Base-by-base conservation (phyloP, 2,888 invertebrate species). In the Diachrysia chrysitis region DNA sequence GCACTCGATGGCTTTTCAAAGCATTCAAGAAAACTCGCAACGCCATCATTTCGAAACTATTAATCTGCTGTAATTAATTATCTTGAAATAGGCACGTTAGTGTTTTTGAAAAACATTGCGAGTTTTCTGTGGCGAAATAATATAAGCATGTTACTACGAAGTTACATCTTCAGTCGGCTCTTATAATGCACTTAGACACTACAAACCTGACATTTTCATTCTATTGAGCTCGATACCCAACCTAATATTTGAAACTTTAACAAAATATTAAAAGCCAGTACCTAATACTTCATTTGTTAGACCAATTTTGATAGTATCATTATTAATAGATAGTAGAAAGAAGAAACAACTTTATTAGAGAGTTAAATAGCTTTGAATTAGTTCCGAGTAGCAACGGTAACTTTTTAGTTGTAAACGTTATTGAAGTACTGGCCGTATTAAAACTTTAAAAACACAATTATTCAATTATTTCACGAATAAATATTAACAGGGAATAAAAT, bases 101-200 rank as follows among this genome's bases (percentile, higher is more conserved):
- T 81, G 70, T 72, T 78, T 64, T 78, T 55, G 69, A 76, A 77
- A 71, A 79, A 85, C 90, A 88, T 87, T 86, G 85, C 87, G 87
- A 92, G 90, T 89, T 87, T 83, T 83, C 83, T 62, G 79, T 84
- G 83, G 89, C 86, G 79, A 89, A 91, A 90, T 87, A 75, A 88
- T 87, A 87, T 81, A 91, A 92, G 92, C 92, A 83, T 85, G 83
- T 86, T 88, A 64, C 70, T 82, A 78, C 65, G 59, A 59, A 70
- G 71, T 78, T 87, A 88, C 82, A 85, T 88, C 83, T 85, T 93
- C 93, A 93, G 92, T 93, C 92, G 87, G 91, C 90, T 89, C 89
- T 81, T 89, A 86, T 85, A 88, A 90, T 89, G 89, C 89, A 90
- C 90, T 92, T 90, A 90, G 78, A 86, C 83, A 83, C 84, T 86